phyloP scores from a whole-genome alignment of 2,113 vertebrate genomes.

The Apistogramma diplotaenia region DNA sequence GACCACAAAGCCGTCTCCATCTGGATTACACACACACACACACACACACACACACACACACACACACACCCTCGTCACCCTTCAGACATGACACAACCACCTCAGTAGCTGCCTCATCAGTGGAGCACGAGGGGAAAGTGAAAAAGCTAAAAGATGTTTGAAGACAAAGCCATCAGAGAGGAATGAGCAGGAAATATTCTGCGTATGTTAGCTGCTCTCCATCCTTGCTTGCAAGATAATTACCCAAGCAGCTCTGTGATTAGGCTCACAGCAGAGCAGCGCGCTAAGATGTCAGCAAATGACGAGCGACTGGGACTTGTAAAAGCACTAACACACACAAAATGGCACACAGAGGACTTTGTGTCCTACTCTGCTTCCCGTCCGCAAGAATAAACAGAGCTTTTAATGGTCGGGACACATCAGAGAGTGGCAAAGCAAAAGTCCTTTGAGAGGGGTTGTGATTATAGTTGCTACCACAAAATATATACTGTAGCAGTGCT shows the following conservation, averaged over 20 bases:
- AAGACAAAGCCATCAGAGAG: constrained; percentile 13
- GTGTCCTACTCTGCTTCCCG: background rate
- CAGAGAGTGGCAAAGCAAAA: background rate
- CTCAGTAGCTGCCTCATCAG: constrained; percentile 17
- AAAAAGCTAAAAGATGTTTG: constrained; percentile 22
- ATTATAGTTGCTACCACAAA: background rate
- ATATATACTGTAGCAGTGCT: background rate
- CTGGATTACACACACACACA: background rate
- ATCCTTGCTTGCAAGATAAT: constrained; percentile 41
- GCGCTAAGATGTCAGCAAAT: background rate
- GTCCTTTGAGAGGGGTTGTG: background rate
- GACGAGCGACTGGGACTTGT: constrained; percentile 14
- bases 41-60: background rate
- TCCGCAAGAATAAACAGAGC: constrained; percentile 1
- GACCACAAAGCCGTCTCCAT: no score
- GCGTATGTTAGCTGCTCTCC: background rate
- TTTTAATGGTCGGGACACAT: background rate
- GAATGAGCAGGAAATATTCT: constrained; percentile 6
- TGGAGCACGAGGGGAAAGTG: background rate
- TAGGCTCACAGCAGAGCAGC: constrained; percentile 21
- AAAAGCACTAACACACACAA: background rate
- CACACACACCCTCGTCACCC: background rate
- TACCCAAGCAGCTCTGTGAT: constrained; percentile 38
- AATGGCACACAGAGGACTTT: background rate
- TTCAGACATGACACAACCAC: constrained; percentile 39